These are phyloP conservation scores for Noctuana brunneofusca DNA, from an alignment of 2,888 invertebrate genomes.

Conservation along the genomic window DNA sequence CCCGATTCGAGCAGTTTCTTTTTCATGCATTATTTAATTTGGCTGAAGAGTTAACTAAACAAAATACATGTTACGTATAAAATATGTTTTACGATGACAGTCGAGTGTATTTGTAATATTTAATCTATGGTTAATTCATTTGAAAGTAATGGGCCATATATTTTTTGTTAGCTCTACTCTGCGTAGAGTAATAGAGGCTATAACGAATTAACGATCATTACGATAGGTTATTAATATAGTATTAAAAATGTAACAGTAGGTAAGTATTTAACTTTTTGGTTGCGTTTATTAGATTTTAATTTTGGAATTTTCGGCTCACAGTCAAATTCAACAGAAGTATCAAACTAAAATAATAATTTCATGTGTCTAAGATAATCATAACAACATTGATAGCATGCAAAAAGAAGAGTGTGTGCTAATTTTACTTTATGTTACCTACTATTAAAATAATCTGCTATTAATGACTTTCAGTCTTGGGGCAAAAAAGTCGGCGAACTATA, in stretches of 20 bases:
- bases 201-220: no score
- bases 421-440: not conserved
- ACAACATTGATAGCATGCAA: not conserved
- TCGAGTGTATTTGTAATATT: not conserved
- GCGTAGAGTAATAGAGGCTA: no score
- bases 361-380: no score
- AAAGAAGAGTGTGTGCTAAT: not conserved
- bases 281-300: no score
- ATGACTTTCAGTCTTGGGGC: conserved; percentile 21
- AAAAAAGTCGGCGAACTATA: conserved; percentile 41
- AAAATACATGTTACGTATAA: not conserved
- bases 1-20: conserved; percentile 42
- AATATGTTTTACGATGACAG: not conserved
- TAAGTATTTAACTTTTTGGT: no score
- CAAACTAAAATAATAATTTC: no score
- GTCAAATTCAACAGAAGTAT: no score
- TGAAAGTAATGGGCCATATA: not conserved
- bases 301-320: no score
- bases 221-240: no score
- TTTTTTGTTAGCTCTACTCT: not conserved
- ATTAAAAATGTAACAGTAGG: no score
- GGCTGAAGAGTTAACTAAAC: conserved; percentile 18
- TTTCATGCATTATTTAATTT: conserved; percentile 30
- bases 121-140: not conserved
- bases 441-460: conserved; percentile 39